Percentiles rank a stretch among this genome's conserved stretches.
phyloP scores from a whole-genome alignment of 2,888 invertebrate genomes.

The Hemaris fuciformis region DNA sequence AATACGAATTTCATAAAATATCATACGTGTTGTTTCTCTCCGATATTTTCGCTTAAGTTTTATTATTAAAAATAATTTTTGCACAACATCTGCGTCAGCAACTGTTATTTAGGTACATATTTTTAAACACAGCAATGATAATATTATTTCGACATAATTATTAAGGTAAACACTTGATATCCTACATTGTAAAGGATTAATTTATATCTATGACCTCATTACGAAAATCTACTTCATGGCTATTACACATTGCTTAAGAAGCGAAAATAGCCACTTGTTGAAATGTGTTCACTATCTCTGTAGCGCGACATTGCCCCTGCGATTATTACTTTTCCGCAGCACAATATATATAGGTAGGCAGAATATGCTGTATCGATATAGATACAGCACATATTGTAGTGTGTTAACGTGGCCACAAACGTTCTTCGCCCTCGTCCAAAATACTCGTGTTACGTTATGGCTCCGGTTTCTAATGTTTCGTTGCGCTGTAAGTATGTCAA shows the following conservation, averaged over 20 bases:
- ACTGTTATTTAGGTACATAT: too few species aligned
- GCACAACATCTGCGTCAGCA: too few species aligned
- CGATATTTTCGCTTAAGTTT: too few species aligned
- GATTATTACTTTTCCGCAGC: not conserved
- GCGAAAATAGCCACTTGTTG: slow-evolving; percentile 15
- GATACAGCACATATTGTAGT: not conserved
- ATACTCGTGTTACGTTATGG: not conserved
- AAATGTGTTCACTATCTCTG: not conserved
- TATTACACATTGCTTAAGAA: not conserved
- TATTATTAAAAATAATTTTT: too few species aligned
- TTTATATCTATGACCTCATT: slow-evolving; percentile 41
- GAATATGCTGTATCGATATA: not conserved
- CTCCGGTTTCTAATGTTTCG: not conserved
- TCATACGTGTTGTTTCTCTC: too few species aligned
- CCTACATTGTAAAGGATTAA: slow-evolving; percentile 30
- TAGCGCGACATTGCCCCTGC: not conserved
- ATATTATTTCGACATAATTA: slow-evolving; percentile 9
- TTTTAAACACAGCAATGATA: not conserved
- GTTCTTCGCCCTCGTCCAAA: not conserved
- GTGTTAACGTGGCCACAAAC: not conserved
- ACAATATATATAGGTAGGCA: too few species aligned
- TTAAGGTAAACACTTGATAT: slow-evolving; percentile 9
- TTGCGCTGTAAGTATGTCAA: not conserved
- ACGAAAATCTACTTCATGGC: slow-evolving; percentile 19
- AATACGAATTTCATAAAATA: too few species aligned